Evolutionary conservation across 37 sponge, comb jelly and placozoan genomes (phyloP).

Genomic region (Bolinopsis microptera): DNA sequence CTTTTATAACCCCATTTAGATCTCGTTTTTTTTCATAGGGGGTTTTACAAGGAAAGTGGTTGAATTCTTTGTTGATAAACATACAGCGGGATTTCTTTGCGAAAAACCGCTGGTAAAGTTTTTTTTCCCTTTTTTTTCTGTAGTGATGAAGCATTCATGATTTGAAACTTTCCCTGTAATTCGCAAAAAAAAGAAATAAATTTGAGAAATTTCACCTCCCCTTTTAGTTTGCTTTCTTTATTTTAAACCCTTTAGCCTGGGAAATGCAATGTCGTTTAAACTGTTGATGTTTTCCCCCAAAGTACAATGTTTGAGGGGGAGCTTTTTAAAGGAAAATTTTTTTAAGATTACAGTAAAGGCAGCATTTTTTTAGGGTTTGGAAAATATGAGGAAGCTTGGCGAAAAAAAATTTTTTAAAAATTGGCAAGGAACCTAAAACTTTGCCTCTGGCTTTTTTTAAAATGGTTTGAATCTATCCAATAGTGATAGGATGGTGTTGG

Average conservation of each 20-base stretch:
- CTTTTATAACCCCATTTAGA: not conserved
- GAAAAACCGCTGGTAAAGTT: not conserved
- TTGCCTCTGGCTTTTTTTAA: not conserved
- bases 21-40: not conserved
- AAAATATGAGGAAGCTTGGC: not conserved
- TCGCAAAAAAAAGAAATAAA: too few relatives aligned
- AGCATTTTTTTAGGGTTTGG: not conserved
- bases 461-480: not conserved
- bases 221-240: not conserved
- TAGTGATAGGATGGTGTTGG: not conserved
- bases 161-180: too few relatives aligned
- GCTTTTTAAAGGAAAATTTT: not conserved
- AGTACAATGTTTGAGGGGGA: not conserved
- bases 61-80: not conserved
- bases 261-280: not conserved
- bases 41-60: not conserved
- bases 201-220: not conserved
- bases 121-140: not conserved
- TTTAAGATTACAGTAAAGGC: not conserved
- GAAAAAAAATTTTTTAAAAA: not conserved
- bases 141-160: not conserved
- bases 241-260: not conserved
- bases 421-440: too few relatives aligned
- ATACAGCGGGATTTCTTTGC: too few relatives aligned
- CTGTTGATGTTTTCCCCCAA: not conserved